Evolutionary conservation across 2,888 invertebrate species (phyloP).

Genomic region (Drosophila peninsularis): DNA sequence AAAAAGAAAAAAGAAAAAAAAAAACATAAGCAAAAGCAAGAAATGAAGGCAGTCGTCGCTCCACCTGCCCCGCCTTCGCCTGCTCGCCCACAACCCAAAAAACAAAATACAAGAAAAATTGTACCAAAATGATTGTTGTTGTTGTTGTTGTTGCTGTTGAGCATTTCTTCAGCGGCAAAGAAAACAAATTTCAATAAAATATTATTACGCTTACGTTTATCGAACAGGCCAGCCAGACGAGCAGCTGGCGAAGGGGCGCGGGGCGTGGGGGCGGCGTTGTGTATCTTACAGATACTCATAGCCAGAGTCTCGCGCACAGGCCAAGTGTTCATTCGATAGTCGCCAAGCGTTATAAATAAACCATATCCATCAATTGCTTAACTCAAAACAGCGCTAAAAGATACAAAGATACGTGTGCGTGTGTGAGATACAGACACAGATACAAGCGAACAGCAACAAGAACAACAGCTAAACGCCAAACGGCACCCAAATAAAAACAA

Average conservation of each 20-base stretch:
- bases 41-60: constrained; percentile 64
- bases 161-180: constrained; percentile 51
- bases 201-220: constrained; percentile 83
- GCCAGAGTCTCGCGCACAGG: constrained; percentile 44
- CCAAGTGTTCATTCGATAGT: constrained; percentile 75
- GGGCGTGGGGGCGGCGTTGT: constrained; percentile 27
- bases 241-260: not conserved
- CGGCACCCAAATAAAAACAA: constrained; percentile 65
- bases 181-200: constrained; percentile 84
- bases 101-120: constrained; percentile 51
- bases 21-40: constrained; percentile 58
- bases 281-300: constrained; percentile 77
- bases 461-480: constrained; percentile 54
- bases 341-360: constrained; percentile 83
- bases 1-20: constrained; percentile 31
- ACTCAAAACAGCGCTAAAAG: constrained; percentile 82
- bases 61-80: not conserved
- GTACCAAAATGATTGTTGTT: constrained; percentile 34
- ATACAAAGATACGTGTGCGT: constrained; percentile 71
- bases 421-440: constrained; percentile 53
- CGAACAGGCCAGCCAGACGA: constrained; percentile 59
- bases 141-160: constrained; percentile 32
- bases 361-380: constrained; percentile 84
- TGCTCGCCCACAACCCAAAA: constrained; percentile 32
- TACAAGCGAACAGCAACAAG: constrained; percentile 49